Evolutionary conservation across 2,797 vertebrate genomes (phyloP).

Genomic region (Oreochromis grahami): DNA sequence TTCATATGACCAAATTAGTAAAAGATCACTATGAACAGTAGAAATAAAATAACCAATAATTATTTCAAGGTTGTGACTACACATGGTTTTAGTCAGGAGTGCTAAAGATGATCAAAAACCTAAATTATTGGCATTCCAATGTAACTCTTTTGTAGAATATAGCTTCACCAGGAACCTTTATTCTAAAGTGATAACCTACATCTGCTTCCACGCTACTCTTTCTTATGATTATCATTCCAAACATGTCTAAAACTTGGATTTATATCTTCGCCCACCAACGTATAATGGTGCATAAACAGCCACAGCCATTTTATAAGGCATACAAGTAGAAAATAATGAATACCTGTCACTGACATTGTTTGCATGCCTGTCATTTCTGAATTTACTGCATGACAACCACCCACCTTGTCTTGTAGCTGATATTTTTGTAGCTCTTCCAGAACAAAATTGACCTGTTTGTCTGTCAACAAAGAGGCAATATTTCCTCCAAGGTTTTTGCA

Average conservation of each 20-base stretch:
- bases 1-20: neutral
- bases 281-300: neutral
- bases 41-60: neutral
- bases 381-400: neutral
- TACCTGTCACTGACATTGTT: neutral
- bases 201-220: neutral
- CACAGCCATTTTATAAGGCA: neutral
- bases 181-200: neutral
- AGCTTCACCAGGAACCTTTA: neutral
- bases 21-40: neutral
- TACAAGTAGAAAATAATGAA: neutral
- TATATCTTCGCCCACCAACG: neutral
- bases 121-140: neutral
- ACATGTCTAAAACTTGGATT: neutral
- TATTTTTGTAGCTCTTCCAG: constrained; percentile 92
- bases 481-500: constrained; percentile 94
- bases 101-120: neutral
- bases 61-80: neutral
- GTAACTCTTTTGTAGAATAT: neutral
- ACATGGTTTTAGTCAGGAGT: accelerated
- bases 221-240: neutral
- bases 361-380: neutral
- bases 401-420: constrained; percentile 83
- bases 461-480: constrained; percentile 89
- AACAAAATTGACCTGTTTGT: constrained; percentile 90